A percentile compares a stretch with the other conserved stretches of the same genome.
phyloP scores from a whole-genome alignment of 2,888 invertebrate species.

The Dromius quadrimaculatus region DNA sequence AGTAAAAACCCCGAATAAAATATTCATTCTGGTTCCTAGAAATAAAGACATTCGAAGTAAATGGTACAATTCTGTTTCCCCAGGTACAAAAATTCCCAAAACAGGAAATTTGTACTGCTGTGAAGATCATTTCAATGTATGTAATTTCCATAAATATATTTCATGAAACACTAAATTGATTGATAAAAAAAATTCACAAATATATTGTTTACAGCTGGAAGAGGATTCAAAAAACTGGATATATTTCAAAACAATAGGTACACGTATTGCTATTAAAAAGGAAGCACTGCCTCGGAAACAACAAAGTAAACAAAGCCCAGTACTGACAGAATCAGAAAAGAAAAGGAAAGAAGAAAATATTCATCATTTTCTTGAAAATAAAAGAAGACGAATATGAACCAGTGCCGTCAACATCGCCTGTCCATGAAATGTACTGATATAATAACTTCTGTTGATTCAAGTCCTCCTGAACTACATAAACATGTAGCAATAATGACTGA shows the following conservation, averaged over 20 bases:
- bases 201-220: not conserved
- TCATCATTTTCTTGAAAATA: not conserved
- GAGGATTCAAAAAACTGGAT: slow-evolving; percentile 2
- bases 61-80: slow-evolving; percentile 1
- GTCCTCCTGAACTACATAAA: not conserved
- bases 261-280: not conserved
- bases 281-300: not conserved
- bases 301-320: not conserved
- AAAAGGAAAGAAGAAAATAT: not conserved
- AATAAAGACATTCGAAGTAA: not conserved
- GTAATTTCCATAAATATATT: not conserved
- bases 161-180: not conserved
- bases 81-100: not conserved
- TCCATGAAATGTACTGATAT: not conserved
- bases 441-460: not conserved
- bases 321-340: not conserved
- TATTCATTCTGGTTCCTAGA: not conserved
- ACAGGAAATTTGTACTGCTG: not conserved
- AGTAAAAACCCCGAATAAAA: not conserved
- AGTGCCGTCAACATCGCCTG: not conserved
- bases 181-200: not conserved
- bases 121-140: slow-evolving; percentile 47
- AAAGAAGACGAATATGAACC: not conserved
- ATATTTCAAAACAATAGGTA: slow-evolving; percentile 2
- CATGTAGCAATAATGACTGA: not conserved